phyloP scores from a whole-genome alignment of 2,113 vertebrate species.

The Diadophis punctatus region DNA sequence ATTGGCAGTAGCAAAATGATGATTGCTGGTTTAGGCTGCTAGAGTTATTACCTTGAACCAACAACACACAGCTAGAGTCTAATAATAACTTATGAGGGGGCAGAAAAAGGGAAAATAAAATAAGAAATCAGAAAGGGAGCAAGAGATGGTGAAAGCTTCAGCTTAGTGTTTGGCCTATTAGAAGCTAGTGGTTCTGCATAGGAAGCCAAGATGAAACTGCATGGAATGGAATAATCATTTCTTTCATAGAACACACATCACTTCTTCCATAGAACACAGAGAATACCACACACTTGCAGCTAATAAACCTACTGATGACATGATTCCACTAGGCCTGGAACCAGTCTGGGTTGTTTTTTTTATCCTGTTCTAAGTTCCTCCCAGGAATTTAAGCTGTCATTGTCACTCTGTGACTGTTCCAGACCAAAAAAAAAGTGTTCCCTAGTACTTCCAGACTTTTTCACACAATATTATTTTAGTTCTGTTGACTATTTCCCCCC shows the following conservation, averaged over 20 bases:
- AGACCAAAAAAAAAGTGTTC: not conserved
- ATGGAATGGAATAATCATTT: conserved; percentile 65
- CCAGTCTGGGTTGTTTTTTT: conserved; percentile 26
- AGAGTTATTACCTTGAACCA: conserved; percentile 56
- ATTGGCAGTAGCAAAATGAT: conserved; percentile 53
- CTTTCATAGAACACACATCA: conserved; percentile 69
- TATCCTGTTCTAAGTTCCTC: not conserved
- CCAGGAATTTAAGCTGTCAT: not conserved
- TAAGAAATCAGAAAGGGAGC: not conserved
- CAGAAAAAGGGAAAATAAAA: conserved; percentile 28
- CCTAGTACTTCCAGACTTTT: not conserved
- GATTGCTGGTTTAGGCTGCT: conserved; percentile 56
- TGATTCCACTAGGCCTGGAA: conserved; percentile 51
- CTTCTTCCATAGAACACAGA: conserved; percentile 66
- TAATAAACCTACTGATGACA: conserved; percentile 68
- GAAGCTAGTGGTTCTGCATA: conserved; percentile 66
- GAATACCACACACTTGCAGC: conserved; percentile 61
- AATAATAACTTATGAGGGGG: conserved; percentile 51
- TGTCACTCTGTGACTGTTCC: not conserved
- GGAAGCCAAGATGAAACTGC: conserved; percentile 49
- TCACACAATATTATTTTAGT: not conserved
- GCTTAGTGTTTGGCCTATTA: conserved; percentile 70
- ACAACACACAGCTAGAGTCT: conserved; percentile 51
- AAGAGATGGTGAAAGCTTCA: conserved; percentile 16
- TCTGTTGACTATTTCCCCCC: conserved; percentile 9